Evolutionary conservation across 1,140 invertebrate genomes (phyloP).

Genomic region (Diabrotica undecimpunctata): DNA sequence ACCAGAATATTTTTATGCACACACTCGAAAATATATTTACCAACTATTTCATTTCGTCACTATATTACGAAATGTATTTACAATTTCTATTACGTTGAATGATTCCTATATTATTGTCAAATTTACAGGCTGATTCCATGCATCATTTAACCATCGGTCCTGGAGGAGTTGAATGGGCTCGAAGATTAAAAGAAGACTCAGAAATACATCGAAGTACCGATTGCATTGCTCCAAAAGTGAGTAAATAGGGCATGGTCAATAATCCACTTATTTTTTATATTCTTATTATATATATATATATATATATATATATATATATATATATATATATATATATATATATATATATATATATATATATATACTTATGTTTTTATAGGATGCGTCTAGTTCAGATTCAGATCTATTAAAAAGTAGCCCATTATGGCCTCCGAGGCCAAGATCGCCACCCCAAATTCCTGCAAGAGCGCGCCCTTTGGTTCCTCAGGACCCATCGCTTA

Average conservation of each 20-base stretch:
- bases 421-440: conserved; percentile 42
- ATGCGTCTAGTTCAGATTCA: conserved; percentile 57
- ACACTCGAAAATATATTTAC: no score
- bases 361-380: conserved; percentile 28
- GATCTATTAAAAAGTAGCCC: conserved; percentile 53
- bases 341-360: no score
- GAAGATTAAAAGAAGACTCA: conserved; percentile 53
- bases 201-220: conserved; percentile 63
- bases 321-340: no score
- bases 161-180: conserved; percentile 63
- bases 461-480: conserved; percentile 32
- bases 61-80: no score
- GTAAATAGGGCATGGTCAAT: neutral
- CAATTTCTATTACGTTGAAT: no score
- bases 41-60: no score
- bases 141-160: conserved; percentile 62
- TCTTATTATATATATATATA: no score
- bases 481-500: conserved; percentile 43
- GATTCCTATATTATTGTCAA: no score
- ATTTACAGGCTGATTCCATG: conserved; percentile 33
- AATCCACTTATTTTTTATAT: neutral
- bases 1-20: no score
- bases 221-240: conserved; percentile 61
- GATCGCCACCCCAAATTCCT: conserved; percentile 35
- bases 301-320: no score